phyloP scores from a whole-genome alignment of 1,140 invertebrate genomes.

The Cyclargus thomasi region DNA sequence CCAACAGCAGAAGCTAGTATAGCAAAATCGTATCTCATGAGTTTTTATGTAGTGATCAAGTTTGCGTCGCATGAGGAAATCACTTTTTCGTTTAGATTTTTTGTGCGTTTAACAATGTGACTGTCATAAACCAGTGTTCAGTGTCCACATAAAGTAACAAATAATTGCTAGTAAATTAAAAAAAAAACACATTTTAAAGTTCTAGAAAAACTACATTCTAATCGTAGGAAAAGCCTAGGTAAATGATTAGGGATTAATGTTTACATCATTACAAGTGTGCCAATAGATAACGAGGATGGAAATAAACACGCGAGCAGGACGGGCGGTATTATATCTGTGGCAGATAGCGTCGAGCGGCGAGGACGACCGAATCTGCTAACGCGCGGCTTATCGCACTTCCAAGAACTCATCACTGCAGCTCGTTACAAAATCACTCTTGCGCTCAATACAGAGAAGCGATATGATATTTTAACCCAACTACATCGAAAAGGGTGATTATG shows the following conservation, averaged over 20 bases:
- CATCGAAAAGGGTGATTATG: too few relatives aligned
- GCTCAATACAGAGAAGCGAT: not conserved
- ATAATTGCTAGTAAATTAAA: too few relatives aligned
- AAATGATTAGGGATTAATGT: not conserved
- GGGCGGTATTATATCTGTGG: constrained; percentile 44
- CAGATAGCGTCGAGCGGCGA: constrained; percentile 45
- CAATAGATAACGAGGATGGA: not conserved
- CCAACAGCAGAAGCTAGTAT: too few relatives aligned
- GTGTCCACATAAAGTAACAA: too few relatives aligned
- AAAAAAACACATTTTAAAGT: too few relatives aligned
- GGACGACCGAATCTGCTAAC: constrained; percentile 47
- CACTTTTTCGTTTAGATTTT: constrained; percentile 2
- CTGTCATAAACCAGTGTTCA: too few relatives aligned
- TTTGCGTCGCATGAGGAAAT: constrained; percentile 11
- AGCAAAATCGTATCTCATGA: too few relatives aligned
- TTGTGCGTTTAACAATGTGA: not conserved
- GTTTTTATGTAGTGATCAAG: not conserved
- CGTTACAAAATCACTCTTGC: not conserved
- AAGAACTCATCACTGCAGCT: constrained; percentile 50
- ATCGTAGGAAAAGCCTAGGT: not conserved
- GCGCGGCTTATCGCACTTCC: constrained; percentile 57
- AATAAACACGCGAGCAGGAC: constrained; percentile 22
- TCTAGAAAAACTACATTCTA: not conserved
- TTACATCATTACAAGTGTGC: not conserved
- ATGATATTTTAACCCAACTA: too few relatives aligned